Percentiles rank a stretch among this genome's conserved stretches.
Conservation (phyloP, 2,113 vertebrate species). For the Plecturocebus donacophilus region DNA sequence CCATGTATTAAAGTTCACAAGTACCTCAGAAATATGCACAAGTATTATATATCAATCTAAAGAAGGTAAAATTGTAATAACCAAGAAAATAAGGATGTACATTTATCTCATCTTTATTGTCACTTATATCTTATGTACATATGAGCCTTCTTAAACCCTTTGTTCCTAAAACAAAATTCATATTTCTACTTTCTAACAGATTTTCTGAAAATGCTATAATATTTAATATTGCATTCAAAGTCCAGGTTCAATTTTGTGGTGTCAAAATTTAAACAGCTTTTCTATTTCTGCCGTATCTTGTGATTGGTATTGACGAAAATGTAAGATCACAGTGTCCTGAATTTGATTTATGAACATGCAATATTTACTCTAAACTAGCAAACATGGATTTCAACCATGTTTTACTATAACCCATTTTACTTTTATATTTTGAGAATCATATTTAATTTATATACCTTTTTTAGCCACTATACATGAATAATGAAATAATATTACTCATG, state of each 20-base stretch:
- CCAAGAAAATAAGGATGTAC: background rate
- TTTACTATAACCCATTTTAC: background rate
- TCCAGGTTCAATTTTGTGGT: background rate
- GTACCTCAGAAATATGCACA: background rate
- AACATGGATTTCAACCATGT: background rate
- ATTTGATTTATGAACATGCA: background rate
- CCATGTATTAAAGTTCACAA: background rate
- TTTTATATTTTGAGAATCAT: background rate
- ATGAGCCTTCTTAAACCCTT: background rate
- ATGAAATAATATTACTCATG: background rate
- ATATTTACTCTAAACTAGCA: background rate
- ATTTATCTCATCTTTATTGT: background rate
- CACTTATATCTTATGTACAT: background rate
- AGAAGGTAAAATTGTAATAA: background rate
- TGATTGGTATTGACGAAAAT: background rate
- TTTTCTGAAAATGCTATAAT: background rate
- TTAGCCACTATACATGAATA: background rate
- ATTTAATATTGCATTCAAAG: background rate
- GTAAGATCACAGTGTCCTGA: background rate
- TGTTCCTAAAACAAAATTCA: background rate
- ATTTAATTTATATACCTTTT: background rate
- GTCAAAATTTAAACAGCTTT: background rate
- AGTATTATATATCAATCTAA: background rate
- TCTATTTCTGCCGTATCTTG: background rate
- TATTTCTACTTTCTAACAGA: background rate